These are phyloP conservation scores for Pitangus sulphuratus DNA, from an alignment of 2,797 vertebrate species.

Conservation along the genomic window DNA sequence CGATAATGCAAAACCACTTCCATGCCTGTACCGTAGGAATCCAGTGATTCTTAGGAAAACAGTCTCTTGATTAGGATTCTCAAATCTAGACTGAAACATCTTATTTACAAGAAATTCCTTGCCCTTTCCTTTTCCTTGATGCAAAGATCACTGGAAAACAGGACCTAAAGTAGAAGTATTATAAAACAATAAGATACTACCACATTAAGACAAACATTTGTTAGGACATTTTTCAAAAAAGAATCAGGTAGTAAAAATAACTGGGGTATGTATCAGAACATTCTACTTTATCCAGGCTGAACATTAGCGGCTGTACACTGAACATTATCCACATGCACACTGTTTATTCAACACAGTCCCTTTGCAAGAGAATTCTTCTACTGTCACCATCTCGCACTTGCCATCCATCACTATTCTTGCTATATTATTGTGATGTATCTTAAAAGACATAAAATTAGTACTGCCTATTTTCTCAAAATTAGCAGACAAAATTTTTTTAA, in stretches of 20 bases:
- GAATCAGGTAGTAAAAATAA: neutral
- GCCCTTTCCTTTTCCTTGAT: constrained; percentile 22
- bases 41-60: constrained; percentile 62
- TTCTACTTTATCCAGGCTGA: neutral
- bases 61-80: constrained; percentile 56
- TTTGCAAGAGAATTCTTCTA: neutral
- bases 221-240: neutral
- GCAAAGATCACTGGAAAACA: constrained; percentile 68
- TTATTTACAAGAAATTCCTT: constrained; percentile 71
- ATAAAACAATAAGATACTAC: constrained; percentile 73
- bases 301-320: rapidly evolving
- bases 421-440: neutral
- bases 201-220: neutral
- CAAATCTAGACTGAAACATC: constrained; percentile 58
- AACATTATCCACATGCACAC: rapidly evolving
- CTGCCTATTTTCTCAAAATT: neutral
- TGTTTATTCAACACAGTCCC: neutral
- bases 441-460: neutral
- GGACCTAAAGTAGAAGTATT: constrained; percentile 80
- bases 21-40: constrained; percentile 75
- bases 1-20: constrained; percentile 88
- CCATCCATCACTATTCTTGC: neutral
- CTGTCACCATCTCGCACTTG: neutral
- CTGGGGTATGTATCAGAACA: neutral
- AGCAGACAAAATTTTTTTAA: neutral